Percentiles rank a stretch among this genome's conserved stretches.
phyloP scores from a whole-genome alignment of 2,888 invertebrate species.

The Eupithecia pulchellata region DNA sequence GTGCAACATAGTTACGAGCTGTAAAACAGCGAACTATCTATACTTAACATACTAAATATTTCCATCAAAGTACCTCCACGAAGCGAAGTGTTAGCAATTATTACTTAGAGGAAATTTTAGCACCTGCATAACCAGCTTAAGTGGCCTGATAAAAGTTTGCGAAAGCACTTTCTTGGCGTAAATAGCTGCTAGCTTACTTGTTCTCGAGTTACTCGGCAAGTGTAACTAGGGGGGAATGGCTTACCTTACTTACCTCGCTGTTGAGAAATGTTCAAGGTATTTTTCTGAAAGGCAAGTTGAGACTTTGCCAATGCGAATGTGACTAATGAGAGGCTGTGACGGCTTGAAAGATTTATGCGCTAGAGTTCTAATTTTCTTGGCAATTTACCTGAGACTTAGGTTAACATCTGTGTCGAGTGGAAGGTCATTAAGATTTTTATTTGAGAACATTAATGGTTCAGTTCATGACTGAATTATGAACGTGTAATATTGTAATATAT shows the following conservation, averaged over 20 bases:
- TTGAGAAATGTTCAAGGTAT: constrained; percentile 10
- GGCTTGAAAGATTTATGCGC: constrained; percentile 3
- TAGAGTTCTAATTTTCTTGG: constrained; percentile 4
- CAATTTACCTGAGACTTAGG: constrained; percentile 9
- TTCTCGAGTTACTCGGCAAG: constrained; percentile 11
- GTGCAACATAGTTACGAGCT: background rate
- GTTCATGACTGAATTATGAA: background rate
- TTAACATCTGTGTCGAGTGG: background rate
- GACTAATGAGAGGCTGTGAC: constrained; percentile 9
- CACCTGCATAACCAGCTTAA: constrained; percentile 37
- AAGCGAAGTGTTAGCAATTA: constrained; percentile 14
- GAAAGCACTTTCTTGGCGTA: constrained; percentile 38
- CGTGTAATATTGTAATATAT: no score
- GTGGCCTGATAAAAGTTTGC: constrained; percentile 40
- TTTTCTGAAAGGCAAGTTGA: constrained; percentile 16
- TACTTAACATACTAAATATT: background rate
- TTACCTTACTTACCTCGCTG: constrained; percentile 12
- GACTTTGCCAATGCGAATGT: constrained; percentile 11
- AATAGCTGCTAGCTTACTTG: constrained; percentile 33
- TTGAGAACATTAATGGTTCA: background rate
- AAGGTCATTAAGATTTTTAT: background rate
- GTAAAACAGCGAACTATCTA: background rate
- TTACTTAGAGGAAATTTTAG: constrained; percentile 29
- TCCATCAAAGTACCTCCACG: background rate
- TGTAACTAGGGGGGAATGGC: constrained; percentile 14